These are phyloP conservation scores for Epirrita christyi DNA, from an alignment of 2,888 invertebrate species.

Conservation along the genomic window DNA sequence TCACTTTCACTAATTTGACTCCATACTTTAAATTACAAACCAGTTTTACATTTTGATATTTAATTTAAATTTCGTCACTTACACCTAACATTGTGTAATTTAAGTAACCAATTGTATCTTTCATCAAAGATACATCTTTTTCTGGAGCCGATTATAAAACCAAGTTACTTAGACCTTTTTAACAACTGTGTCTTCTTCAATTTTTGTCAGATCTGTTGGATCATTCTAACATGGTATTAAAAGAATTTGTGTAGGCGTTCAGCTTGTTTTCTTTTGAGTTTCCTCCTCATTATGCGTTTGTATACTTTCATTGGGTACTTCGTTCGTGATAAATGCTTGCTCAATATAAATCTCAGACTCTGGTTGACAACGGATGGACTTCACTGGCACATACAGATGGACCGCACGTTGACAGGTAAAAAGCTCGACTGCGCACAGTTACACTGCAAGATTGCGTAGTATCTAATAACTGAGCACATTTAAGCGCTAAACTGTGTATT, in stretches of 20 bases:
- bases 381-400: neutral
- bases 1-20: constrained; percentile 20
- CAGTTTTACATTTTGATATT: neutral
- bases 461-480: neutral
- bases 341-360: constrained; percentile 66
- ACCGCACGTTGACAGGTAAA: neutral
- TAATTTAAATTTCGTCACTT: constrained; percentile 11
- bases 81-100: constrained; percentile 12
- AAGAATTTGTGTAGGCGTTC: constrained; percentile 70
- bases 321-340: constrained; percentile 67
- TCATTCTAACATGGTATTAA: constrained; percentile 7
- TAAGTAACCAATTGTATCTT: constrained; percentile 16
- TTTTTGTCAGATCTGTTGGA: neutral
- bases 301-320: constrained; percentile 69
- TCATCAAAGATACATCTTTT: constrained; percentile 15
- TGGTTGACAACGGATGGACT: constrained; percentile 43
- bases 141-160: constrained; percentile 13
- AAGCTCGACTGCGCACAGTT: neutral
- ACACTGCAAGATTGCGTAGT: neutral
- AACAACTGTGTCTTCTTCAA: too few species aligned
- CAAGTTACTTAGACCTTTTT: neutral
- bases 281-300: constrained; percentile 77
- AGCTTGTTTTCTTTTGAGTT: constrained; percentile 72
- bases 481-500: neutral
- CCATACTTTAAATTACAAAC: neutral